phyloP scores from a whole-genome alignment of 92 coral and sea anemone species.

The Plumapathes pennacea region DNA sequence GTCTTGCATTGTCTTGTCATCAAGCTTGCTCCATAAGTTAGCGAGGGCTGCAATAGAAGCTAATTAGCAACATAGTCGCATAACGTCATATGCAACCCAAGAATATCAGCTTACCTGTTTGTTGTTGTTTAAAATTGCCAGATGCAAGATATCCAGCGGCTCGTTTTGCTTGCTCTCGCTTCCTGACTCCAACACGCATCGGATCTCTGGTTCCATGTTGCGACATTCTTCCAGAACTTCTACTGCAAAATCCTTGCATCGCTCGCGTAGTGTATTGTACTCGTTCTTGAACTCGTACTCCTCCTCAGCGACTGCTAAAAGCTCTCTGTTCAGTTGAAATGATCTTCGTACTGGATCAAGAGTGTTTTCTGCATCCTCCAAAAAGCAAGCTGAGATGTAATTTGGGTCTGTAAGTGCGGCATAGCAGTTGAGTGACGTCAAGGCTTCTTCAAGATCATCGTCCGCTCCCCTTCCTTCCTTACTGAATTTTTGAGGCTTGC shows the following conservation, averaged over 20 bases:
- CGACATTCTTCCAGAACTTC: slow-evolving; percentile 41
- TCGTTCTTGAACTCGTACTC: slow-evolving; percentile 50
- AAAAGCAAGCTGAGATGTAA: slow-evolving; percentile 35
- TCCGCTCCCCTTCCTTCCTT: slow-evolving; percentile 1
- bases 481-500: slow-evolving; percentile 2
- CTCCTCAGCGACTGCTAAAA: slow-evolving; percentile 8
- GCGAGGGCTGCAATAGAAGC: too few relatives aligned
- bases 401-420: slow-evolving; percentile 35
- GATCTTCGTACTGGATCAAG: slow-evolving; percentile 36
- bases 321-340: slow-evolving; percentile 41
- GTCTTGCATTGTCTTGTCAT: too few relatives aligned
- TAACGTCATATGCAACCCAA: too few relatives aligned
- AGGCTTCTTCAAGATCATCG: slow-evolving; percentile 26
- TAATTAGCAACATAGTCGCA: too few relatives aligned
- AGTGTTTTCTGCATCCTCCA: slow-evolving; percentile 24
- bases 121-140: slow-evolving; percentile 45
- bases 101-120: slow-evolving; percentile 15
- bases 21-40: too few relatives aligned
- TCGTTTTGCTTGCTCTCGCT: slow-evolving; percentile 9
- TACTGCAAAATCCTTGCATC: slow-evolving; percentile 39
- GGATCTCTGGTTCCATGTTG: slow-evolving; percentile 45
- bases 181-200: slow-evolving; percentile 45
- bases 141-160: slow-evolving; percentile 28
- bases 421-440: slow-evolving; percentile 26
- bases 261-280: slow-evolving; percentile 25